Evolutionary conservation across 2,113 vertebrate genomes (phyloP).

Genomic region (Xenopus borealis): DNA sequence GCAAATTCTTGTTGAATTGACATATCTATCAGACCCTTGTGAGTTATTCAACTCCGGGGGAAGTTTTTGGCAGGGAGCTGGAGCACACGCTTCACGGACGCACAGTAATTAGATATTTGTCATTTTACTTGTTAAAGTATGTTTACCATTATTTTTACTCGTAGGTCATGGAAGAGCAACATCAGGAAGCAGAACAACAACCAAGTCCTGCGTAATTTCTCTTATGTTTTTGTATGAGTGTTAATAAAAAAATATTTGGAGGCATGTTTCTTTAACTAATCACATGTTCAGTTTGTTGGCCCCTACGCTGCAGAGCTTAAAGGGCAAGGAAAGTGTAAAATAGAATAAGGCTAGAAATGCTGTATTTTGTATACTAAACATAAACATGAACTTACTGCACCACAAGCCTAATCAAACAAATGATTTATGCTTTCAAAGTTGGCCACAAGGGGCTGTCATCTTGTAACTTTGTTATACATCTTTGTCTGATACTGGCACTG

Average conservation of each 20-base stretch:
- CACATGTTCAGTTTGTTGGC: too few species aligned
- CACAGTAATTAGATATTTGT: slow-evolving; percentile 27
- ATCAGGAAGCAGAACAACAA: slow-evolving; percentile 2
- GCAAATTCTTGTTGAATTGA: slow-evolving; percentile 19
- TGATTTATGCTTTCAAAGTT: too few species aligned
- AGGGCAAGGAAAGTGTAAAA: too few species aligned
- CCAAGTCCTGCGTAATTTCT: neutral
- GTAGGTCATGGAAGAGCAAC: slow-evolving; percentile 24
- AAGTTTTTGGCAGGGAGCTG: slow-evolving; percentile 17
- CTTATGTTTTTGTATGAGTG: neutral
- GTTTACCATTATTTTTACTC: slow-evolving; percentile 20
- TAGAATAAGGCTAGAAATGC: too few species aligned
- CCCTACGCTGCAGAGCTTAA: too few species aligned
- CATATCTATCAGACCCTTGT: slow-evolving; percentile 1
- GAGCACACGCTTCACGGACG: slow-evolving; percentile 1
- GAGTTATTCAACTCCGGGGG: neutral
- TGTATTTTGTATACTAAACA: too few species aligned
- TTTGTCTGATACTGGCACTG: too few species aligned
- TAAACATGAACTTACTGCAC: too few species aligned
- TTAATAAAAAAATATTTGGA: neutral
- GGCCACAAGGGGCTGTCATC: too few species aligned
- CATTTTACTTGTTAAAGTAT: slow-evolving; percentile 25
- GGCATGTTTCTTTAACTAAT: too few species aligned
- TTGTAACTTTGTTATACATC: too few species aligned
- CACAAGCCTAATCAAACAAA: too few species aligned